Evolutionary conservation across 2,797 vertebrate species (phyloP).

Genomic region (Amphiprion clarkii): DNA sequence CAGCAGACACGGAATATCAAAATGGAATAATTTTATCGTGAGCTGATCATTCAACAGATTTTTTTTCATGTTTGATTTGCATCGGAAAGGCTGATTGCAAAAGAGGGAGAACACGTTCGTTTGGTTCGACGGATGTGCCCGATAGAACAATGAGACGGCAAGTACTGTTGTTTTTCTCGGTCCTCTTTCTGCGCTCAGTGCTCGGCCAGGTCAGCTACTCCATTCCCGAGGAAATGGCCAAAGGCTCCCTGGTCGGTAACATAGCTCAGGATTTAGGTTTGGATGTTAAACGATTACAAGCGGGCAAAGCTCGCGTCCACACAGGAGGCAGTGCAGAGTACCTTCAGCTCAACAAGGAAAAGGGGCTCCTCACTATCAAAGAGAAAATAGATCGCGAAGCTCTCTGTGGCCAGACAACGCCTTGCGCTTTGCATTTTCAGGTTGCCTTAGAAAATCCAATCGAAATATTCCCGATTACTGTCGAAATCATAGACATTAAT

Average conservation of each 20-base stretch:
- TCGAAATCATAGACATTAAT: slow-evolving; percentile 82
- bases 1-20: background rate
- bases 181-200: slow-evolving; percentile 47
- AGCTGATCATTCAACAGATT: background rate
- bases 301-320: slow-evolving; percentile 75
- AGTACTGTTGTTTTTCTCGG: slow-evolving; percentile 64
- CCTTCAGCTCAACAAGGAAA: slow-evolving; percentile 76
- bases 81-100: background rate
- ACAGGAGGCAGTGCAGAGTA: slow-evolving; percentile 66
- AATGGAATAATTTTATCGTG: background rate
- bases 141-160: slow-evolving; percentile 69
- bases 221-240: slow-evolving; percentile 81
- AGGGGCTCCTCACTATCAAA: slow-evolving; percentile 72
- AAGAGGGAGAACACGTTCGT: background rate
- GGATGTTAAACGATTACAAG: slow-evolving; percentile 66
- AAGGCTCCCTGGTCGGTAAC: slow-evolving; percentile 78
- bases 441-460: slow-evolving; percentile 80
- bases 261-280: slow-evolving; percentile 81
- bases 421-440: slow-evolving; percentile 81
- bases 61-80: background rate
- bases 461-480: slow-evolving; percentile 74
- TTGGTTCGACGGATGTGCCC: background rate
- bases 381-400: slow-evolving; percentile 80
- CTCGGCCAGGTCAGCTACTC: slow-evolving; percentile 79
- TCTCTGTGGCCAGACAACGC: slow-evolving; percentile 77